These are phyloP conservation scores for Metalampra italica DNA, from an alignment of 2,888 invertebrate genomes.

Conservation along the genomic window DNA sequence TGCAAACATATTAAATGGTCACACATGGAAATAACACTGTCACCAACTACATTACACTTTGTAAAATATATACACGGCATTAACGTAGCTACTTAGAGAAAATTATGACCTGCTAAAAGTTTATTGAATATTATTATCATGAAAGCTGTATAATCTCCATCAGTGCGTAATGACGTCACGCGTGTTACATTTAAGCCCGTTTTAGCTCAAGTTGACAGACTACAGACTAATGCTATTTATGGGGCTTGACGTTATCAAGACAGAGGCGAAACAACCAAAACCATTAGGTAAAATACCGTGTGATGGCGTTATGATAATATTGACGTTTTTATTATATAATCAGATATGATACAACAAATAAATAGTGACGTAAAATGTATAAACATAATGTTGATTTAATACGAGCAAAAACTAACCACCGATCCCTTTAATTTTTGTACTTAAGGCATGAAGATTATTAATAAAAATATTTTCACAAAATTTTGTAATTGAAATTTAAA, in stretches of 20 bases:
- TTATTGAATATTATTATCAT: conserved; percentile 44
- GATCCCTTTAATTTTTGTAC: too few species aligned
- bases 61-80: too few species aligned
- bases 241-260: conserved; percentile 64
- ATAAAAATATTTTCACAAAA: too few species aligned
- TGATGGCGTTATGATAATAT: conserved; percentile 31
- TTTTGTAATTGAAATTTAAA: too few species aligned
- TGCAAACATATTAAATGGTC: too few species aligned
- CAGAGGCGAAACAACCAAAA: conserved; percentile 46
- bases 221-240: conserved; percentile 56
- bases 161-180: conserved; percentile 49
- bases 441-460: too few species aligned
- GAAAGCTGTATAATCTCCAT: conserved; percentile 54
- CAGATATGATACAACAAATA: background rate
- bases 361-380: background rate
- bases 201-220: conserved; percentile 55
- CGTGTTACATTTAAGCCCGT: conserved; percentile 43
- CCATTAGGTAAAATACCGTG: conserved; percentile 54
- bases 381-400: background rate
- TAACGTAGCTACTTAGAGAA: too few species aligned
- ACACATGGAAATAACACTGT: too few species aligned
- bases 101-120: background rate
- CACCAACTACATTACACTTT: too few species aligned
- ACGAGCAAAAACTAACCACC: too few species aligned
- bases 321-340: background rate